phyloP scores from a whole-genome alignment of 2,888 invertebrate genomes.

The Itoplectis maculator region DNA sequence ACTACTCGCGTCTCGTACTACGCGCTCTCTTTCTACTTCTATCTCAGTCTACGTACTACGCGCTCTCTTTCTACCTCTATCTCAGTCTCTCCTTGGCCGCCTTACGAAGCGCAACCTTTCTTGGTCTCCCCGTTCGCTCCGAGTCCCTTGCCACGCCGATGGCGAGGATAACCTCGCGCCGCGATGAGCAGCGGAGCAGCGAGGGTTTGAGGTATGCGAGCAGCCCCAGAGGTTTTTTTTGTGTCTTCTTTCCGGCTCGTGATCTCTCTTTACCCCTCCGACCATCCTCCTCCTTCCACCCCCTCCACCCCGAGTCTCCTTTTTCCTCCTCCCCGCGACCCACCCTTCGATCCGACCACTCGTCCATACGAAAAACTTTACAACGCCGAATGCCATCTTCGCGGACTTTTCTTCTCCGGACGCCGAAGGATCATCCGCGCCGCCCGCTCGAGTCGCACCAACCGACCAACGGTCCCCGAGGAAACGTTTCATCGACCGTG shows the following conservation, averaged over 20 bases:
- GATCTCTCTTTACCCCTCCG: constrained; percentile 67
- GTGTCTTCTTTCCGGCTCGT: constrained; percentile 47
- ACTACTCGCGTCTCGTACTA: constrained; percentile 33
- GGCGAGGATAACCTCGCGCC: constrained; percentile 21
- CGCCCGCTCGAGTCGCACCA: constrained; percentile 48
- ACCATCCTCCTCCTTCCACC: constrained; percentile 15
- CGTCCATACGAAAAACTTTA: constrained; percentile 76
- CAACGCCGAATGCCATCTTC: constrained; percentile 77
- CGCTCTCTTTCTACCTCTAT: too few species aligned
- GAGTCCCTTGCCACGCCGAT: too few species aligned
- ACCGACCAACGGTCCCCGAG: constrained; percentile 68
- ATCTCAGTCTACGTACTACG: neutral
- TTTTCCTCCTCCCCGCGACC: neutral
- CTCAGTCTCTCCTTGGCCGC: constrained; percentile 13
- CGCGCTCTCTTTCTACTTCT: too few species aligned
- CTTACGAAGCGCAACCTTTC: constrained; percentile 45
- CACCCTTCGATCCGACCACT: constrained; percentile 21
- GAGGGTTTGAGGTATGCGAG: neutral
- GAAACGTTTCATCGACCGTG: constrained; percentile 73
- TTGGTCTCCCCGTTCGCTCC: constrained; percentile 26
- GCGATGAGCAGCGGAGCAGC: constrained; percentile 26
- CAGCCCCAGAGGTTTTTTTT: constrained; percentile 37
- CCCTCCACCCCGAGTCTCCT: too few species aligned
- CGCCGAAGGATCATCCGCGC: constrained; percentile 60
- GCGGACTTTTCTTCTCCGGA: constrained; percentile 68